Evolutionary conservation across 2,113 vertebrate species (phyloP), one percentile per base, ranked within the genome.

Genomic region (Oreotragus oreotragus): DNA sequence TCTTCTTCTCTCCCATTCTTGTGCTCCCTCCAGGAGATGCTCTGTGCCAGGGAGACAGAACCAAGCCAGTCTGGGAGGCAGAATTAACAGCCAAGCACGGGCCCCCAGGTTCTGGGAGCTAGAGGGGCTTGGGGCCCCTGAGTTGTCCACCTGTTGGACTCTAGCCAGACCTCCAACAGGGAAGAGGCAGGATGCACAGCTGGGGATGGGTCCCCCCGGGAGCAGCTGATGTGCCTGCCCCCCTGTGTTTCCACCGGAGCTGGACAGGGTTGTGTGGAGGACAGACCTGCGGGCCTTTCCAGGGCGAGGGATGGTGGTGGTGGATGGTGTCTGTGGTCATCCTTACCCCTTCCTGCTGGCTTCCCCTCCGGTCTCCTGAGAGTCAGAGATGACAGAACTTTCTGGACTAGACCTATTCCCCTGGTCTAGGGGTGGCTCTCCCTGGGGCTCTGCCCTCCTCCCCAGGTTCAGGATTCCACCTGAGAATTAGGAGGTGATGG

Each of bases 241-340:
- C 15, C 19, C 39, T 58, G 45, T 16, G 62, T 25, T 28, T 84
- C 53, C 25, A 43, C 19, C 0, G 2, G 51, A 23, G 6, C 60
- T 12, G 13, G 27, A 5, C 33, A 8, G 6, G 70, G 55, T 8
- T 25, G 2, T 19, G 6, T 0, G 2, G 17, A n/a, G 36, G 57
- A 43, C 84, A 47, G 62, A 4, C 0, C 1, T 5, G 23, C 60
- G 5, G 92, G 57, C 43, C 70, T 47, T 0, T 16, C 7, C 15
- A 8, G 55, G 17, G 23, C 0, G 5, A 5, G 49, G 6, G 30
- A 2, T 1, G 13, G 27, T 16, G 51, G 53, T 36, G 51, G 19
- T 76, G 39, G 70, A 76, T 27, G 12, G n/a, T 13, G 11, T 5
- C 81, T 60, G 4, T 23, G n/a, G 28, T 33, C 12, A 7, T 13